Evolutionary conservation across 1,140 invertebrate genomes (phyloP), one percentile per base, ranked within the genome.

Genomic region (Conopomorpha cramerella): DNA sequence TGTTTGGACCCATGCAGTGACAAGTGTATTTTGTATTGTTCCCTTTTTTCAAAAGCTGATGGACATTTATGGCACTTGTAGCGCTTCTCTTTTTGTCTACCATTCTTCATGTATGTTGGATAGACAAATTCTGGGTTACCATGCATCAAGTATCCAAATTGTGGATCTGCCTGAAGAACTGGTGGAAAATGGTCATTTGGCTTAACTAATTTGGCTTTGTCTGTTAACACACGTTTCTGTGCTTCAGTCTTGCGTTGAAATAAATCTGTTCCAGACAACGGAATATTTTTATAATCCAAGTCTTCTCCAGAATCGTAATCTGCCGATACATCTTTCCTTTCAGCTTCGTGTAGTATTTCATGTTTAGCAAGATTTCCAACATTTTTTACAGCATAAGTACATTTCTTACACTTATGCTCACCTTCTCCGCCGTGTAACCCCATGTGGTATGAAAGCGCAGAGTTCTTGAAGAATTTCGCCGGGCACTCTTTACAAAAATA

Each of bases 11-110:
- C 91, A 59, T 95, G 93, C 2, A 95, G 65, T 3, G 86, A 86
- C 41, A 92, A 67, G 67, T 95, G 93, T 10, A 91, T 83, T 53
- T 89, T 87, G 57, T 91, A 94, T 57, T 93, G 90, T 48, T 90
- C 87, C 19, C 87, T 77, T 65, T 94, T 93, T 51, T 92, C 89
- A 68, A 93, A 94, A 0, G 89, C 89, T 12, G 91, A 92, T 0
- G 92, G 92, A 63, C 92, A 95, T 73, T 92, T 92, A 41, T 86
- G 83, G 46, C 90, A 92, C 62, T 91, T 90, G 57, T 90, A 91
- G 0, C 88, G 80, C 54, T 91, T 91, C 52, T 89, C 86, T 60
- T 88, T 89, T 35, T 87, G 64, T 13, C 83, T 78, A 2, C 88
- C 88, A 50, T 90, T 90, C 58, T 88, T 88, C 12, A 88, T 52